phyloP scores from a whole-genome alignment of 1,140 invertebrate genomes.

The Ostrea denselamellosa region DNA sequence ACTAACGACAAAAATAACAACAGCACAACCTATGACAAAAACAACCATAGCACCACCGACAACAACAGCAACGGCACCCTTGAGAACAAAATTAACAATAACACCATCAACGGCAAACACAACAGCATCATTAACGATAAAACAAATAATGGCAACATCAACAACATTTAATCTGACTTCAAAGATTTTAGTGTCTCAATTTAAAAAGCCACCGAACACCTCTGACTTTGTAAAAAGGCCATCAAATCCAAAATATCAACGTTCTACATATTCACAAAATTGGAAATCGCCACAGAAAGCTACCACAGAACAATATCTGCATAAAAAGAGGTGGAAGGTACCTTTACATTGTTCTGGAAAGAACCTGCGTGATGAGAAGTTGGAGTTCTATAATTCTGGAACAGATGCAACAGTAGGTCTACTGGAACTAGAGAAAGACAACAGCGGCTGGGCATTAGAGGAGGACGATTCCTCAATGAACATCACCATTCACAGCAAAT shows the following conservation, averaged over 20 bases:
- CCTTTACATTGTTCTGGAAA: background rate
- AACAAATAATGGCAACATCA: background rate
- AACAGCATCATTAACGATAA: background rate
- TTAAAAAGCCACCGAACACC: background rate
- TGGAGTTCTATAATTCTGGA: background rate
- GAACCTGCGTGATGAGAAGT: background rate
- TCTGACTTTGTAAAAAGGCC: background rate
- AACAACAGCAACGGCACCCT: background rate
- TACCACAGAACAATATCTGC: background rate
- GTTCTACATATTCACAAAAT: background rate
- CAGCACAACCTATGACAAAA: background rate
- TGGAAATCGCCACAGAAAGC: background rate
- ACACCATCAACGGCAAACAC: background rate
- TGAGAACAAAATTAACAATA: background rate
- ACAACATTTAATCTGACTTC: too few species aligned
- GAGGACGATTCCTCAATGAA: background rate
- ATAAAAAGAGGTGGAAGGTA: background rate
- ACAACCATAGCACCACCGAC: background rate
- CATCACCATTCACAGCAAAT: background rate
- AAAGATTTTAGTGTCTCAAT: too few species aligned
- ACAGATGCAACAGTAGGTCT: background rate
- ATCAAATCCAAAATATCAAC: background rate
- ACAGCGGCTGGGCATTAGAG: background rate
- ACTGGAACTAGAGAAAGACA: background rate
- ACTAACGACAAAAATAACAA: background rate